A percentile compares a stretch with the other conserved stretches of the same genome.
Evolutionary conservation across 2,797 vertebrate species (phyloP).

Genomic region (Artibeus lituratus): DNA sequence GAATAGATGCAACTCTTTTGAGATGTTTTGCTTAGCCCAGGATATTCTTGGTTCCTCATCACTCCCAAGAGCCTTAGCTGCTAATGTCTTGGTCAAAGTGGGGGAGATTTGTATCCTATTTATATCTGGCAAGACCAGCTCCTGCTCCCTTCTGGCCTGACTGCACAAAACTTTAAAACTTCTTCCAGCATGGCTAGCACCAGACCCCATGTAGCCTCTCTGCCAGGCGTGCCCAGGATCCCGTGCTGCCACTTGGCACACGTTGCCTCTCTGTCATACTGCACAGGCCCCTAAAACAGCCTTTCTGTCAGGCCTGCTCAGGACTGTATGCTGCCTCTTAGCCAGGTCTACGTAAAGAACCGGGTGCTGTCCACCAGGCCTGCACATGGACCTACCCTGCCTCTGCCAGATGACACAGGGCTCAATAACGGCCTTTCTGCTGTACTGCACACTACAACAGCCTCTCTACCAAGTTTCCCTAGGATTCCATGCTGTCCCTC

Average conservation of each 20-base stretch:
- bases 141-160: neutral
- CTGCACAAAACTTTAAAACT: neutral
- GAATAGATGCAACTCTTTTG: neutral
- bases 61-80: neutral
- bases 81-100: neutral
- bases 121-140: neutral
- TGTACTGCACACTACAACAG: neutral
- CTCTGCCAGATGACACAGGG: neutral
- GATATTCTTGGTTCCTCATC: neutral
- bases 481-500: neutral
- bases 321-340: neutral
- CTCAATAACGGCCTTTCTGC: neutral
- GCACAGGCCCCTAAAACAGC: too few relatives aligned
- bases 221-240: neutral
- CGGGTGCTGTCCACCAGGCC: neutral
- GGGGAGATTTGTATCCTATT: neutral
- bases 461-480: neutral
- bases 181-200: neutral
- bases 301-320: neutral
- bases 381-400: neutral
- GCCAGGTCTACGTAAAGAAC: neutral
- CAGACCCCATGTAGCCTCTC: neutral
- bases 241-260: neutral
- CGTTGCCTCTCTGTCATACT: neutral
- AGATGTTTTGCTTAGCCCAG: neutral